phyloP scores from a whole-genome alignment of 2,797 vertebrate genomes.

The Liasis olivaceus region DNA sequence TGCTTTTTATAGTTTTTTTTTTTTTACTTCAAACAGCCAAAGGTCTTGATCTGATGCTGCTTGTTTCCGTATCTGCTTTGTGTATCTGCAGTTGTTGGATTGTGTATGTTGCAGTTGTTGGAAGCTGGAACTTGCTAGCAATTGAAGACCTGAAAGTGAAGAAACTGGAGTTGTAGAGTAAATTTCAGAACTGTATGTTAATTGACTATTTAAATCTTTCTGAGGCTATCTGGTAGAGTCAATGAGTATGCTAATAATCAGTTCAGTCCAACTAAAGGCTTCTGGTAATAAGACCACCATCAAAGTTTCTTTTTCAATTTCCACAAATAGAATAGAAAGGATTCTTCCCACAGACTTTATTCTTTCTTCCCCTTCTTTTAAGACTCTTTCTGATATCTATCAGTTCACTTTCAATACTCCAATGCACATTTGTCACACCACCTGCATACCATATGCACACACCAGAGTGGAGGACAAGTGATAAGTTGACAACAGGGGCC shows the following conservation, averaged over 20 bases:
- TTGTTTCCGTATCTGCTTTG: neutral
- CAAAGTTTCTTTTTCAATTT: neutral
- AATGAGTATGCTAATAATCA: neutral
- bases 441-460: conserved; percentile 23
- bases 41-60: neutral
- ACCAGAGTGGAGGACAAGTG: neutral
- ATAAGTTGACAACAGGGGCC: neutral
- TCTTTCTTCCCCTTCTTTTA: neutral
- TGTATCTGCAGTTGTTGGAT: no score
- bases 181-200: neutral
- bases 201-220: neutral
- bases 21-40: neutral
- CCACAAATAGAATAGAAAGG: neutral
- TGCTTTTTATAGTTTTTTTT: no score
- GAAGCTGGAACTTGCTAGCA: neutral
- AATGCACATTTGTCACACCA: neutral
- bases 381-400: neutral
- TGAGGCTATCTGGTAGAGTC: no score
- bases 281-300: neutral
- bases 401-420: neutral
- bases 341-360: neutral
- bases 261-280: neutral
- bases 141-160: neutral
- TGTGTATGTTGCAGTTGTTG: neutral
- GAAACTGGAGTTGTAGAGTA: neutral